Conservation (phyloP, 2,888 invertebrate species). For the Octonoba sinensis region DNA sequence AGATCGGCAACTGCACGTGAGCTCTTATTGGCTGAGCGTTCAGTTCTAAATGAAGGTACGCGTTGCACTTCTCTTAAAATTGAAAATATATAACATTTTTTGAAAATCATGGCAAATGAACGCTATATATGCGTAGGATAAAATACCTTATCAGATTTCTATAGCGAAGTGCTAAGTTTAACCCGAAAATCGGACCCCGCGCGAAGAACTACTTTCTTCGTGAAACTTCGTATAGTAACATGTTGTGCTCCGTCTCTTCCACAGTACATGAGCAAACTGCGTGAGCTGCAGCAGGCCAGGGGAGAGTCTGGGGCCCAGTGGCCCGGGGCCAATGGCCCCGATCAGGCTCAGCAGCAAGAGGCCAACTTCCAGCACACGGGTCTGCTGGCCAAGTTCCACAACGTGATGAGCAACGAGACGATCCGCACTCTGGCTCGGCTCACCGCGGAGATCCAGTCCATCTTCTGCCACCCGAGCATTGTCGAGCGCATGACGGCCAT, state of each 20-base stretch:
- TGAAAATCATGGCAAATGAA: no score
- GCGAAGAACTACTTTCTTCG: no score
- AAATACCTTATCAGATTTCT: no score
- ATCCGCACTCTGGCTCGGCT: slow-evolving; percentile 80
- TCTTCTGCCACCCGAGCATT: slow-evolving; percentile 91
- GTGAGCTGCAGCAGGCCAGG: slow-evolving; percentile 82
- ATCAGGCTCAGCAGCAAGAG: slow-evolving; percentile 83
- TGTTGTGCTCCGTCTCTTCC: neutral
- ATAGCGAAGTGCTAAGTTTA: no score
- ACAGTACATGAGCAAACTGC: slow-evolving; percentile 88
- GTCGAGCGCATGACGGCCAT: slow-evolving; percentile 93
- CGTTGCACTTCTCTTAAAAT: no score
- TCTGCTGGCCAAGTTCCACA: slow-evolving; percentile 88
- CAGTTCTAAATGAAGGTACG: no score
- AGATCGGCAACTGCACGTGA: no score
- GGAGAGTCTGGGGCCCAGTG: slow-evolving; percentile 70
- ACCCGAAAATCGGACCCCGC: no score
- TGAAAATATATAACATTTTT: no score
- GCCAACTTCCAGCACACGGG: slow-evolving; percentile 75
- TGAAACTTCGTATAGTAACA: no score
- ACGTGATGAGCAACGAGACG: slow-evolving; percentile 90
- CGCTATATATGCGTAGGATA: no score
- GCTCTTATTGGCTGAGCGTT: no score
- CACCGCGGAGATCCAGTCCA: slow-evolving; percentile 81
- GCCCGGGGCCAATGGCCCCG: slow-evolving; percentile 68